Conservation (phyloP, 1,140 invertebrate genomes). For the Rhagoletis zephyria region DNA sequence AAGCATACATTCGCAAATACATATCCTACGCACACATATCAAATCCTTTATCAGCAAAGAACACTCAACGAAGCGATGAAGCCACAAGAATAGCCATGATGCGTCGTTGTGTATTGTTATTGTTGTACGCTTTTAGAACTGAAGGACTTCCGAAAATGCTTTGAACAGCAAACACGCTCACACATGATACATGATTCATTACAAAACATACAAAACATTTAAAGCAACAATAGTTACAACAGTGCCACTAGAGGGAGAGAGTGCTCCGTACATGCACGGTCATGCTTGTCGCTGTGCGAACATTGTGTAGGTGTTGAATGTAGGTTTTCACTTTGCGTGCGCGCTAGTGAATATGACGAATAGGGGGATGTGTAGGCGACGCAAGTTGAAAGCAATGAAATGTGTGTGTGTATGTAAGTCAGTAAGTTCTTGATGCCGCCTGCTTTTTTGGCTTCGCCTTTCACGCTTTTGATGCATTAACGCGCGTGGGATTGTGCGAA, state of each 20-base stretch:
- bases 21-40: background rate
- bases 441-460: background rate
- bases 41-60: background rate
- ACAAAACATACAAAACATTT: background rate
- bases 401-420: background rate
- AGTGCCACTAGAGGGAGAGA: no score
- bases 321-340: background rate
- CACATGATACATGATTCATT: background rate
- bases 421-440: background rate
- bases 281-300: background rate
- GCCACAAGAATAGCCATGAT: slow-evolving; percentile 18
- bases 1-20: no score
- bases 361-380: background rate
- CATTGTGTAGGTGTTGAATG: background rate
- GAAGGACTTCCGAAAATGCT: slow-evolving; percentile 42
- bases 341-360: background rate
- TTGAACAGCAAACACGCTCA: background rate
- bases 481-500: background rate
- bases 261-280: background rate
- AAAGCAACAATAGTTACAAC: background rate
- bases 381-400: background rate
- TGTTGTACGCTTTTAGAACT: slow-evolving; percentile 1
- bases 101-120: background rate
- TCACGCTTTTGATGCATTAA: background rate
- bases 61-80: slow-evolving; percentile 11